phyloP scores from a whole-genome alignment of 2,797 vertebrate genomes.

The Silurus lanzhouensis region DNA sequence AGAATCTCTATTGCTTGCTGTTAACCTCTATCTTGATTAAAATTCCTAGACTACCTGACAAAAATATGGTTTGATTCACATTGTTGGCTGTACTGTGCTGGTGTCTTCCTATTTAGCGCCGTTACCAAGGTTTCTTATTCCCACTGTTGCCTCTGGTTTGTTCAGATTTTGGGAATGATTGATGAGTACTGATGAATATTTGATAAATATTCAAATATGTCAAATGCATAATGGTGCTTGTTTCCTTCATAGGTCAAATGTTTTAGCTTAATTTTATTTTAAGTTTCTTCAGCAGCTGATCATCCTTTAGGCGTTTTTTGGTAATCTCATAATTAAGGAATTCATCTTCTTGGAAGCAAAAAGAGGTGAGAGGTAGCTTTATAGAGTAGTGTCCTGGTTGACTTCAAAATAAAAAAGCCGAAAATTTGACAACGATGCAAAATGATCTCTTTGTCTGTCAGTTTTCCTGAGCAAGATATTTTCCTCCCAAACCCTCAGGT shows the following conservation, averaged over 20 bases:
- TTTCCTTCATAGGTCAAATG: background rate
- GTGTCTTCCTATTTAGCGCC: background rate
- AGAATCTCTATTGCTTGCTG: background rate
- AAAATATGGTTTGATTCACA: constrained; percentile 1
- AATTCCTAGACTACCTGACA: background rate
- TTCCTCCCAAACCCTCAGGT: constrained; percentile 29
- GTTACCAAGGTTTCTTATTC: background rate
- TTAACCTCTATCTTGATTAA: background rate
- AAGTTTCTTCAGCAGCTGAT: constrained; percentile 24
- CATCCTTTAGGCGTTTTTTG: constrained; percentile 40
- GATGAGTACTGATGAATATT: background rate
- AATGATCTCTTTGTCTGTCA: constrained; percentile 48
- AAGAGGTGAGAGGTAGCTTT: constrained; percentile 33
- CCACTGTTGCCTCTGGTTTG: background rate
- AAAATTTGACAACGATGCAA: constrained; percentile 48
- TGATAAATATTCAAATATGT: too few relatives aligned
- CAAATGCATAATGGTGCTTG: background rate
- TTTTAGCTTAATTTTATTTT: background rate
- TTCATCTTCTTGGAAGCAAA: constrained; percentile 5
- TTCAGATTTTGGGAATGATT: constrained; percentile 9
- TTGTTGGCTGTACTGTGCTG: constrained; percentile 1
- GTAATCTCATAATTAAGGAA: constrained; percentile 46
- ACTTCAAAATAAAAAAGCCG: constrained; percentile 41
- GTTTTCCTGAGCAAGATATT: constrained; percentile 31
- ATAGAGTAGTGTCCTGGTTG: constrained; percentile 35